A percentile compares a stretch with the other conserved stretches of the same genome.
These are phyloP conservation scores for Elanoides forficatus DNA, from an alignment of 2,113 vertebrate genomes.

Conservation along the genomic window DNA sequence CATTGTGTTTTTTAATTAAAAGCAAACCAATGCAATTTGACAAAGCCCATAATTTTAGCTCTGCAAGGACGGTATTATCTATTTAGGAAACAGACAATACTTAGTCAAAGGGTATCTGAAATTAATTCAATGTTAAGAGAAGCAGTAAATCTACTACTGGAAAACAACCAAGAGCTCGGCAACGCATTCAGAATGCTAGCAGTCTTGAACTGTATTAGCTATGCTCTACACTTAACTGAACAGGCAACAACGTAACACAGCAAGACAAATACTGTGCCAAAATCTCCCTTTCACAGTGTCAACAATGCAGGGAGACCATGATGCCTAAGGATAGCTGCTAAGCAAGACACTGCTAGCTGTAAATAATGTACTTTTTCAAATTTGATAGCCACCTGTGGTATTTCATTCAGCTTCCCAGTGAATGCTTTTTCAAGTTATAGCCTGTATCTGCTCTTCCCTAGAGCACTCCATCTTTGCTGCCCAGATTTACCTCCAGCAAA, in stretches of 20 bases:
- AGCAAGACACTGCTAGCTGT: neutral
- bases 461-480: neutral
- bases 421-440: neutral
- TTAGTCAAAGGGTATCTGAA: neutral
- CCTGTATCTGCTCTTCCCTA: neutral
- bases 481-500: neutral
- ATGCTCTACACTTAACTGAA: neutral
- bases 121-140: neutral
- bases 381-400: neutral
- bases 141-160: neutral
- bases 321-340: neutral
- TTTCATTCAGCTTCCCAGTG: neutral
- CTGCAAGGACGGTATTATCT: neutral
- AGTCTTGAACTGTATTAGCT: neutral
- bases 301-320: neutral
- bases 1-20: constrained; percentile 8
- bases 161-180: neutral
- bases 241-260: neutral
- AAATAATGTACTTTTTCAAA: neutral
- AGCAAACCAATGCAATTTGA: neutral
- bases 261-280: neutral
- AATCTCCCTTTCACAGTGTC: neutral
- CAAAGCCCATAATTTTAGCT: neutral
- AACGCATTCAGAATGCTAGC: neutral
- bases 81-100: neutral